Percentiles rank a stretch among this genome's conserved stretches.
Conservation (phyloP, 1,140 invertebrate genomes). For the Drosophila pachea region DNA sequence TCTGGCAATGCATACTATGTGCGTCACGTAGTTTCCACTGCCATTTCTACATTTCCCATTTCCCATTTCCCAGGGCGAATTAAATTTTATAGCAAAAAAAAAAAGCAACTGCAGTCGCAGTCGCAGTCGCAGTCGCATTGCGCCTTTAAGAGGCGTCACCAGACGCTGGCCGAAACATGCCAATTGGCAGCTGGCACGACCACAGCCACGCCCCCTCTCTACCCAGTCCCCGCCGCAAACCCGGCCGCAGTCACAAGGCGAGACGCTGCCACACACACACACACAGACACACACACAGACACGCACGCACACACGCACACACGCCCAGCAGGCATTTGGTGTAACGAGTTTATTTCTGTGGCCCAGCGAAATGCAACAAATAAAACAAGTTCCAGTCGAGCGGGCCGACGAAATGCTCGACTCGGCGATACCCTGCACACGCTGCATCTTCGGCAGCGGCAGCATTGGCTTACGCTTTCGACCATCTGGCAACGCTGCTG, state of each 20-base stretch:
- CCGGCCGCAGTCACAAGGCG: constrained; percentile 9
- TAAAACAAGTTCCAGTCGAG: constrained; percentile 42
- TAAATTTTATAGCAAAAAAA: constrained; percentile 74
- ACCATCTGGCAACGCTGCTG: background rate
- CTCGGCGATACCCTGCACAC: background rate
- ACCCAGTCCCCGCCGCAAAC: constrained; percentile 4
- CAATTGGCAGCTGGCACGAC: constrained; percentile 41
- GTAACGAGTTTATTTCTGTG: constrained; percentile 60
- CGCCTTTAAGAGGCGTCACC: constrained; percentile 34
- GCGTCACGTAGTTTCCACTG: constrained; percentile 9
- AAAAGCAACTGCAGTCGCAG: constrained; percentile 62
- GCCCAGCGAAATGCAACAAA: constrained; percentile 60
- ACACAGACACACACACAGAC: constrained; percentile 25
- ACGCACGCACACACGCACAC: constrained; percentile 18
- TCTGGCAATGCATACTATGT: constrained; percentile 30
- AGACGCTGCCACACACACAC: constrained; percentile 24
- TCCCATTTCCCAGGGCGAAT: constrained; percentile 37
- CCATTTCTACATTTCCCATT: background rate
- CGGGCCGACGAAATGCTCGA: background rate
- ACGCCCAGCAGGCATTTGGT: constrained; percentile 50
- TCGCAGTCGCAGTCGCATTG: background rate
- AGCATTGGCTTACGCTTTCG: too few relatives aligned
- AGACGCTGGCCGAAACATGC: constrained; percentile 33
- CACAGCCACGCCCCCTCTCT: background rate
- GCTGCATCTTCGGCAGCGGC: too few relatives aligned